phyloP scores from a whole-genome alignment of 2,888 invertebrate genomes.

The Clivina fossor region DNA sequence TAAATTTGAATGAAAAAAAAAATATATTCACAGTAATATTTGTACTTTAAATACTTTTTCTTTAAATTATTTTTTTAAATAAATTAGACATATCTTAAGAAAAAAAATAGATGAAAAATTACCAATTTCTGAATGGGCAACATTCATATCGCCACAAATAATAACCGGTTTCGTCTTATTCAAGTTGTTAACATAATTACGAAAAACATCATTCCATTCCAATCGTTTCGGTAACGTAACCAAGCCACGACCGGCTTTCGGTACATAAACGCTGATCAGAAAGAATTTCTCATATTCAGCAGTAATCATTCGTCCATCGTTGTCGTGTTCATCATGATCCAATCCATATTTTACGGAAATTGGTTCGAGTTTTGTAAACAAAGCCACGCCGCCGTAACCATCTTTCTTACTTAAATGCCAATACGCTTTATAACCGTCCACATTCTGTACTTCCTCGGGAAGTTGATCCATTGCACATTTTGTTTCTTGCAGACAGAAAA shows the following conservation, averaged over 20 bases:
- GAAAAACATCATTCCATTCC: slow-evolving; percentile 87
- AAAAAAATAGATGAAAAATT: too few species aligned
- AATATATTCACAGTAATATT: too few species aligned
- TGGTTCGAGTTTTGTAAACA: slow-evolving; percentile 83
- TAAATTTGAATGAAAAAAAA: too few species aligned
- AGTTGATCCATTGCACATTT: slow-evolving; percentile 83
- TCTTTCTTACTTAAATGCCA: slow-evolving; percentile 72
- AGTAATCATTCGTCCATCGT: slow-evolving; percentile 83
- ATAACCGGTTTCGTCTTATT: slow-evolving; percentile 92
- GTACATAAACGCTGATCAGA: slow-evolving; percentile 89
- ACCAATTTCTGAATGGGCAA: slow-evolving; percentile 94
- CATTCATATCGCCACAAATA: slow-evolving; percentile 96
- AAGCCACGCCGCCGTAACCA: slow-evolving; percentile 92
- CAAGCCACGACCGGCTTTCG: slow-evolving; percentile 89
- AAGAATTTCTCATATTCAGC: slow-evolving; percentile 92
- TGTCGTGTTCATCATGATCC: slow-evolving; percentile 69
- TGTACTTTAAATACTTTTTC: too few species aligned
- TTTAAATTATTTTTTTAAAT: too few species aligned
- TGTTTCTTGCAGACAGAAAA: slow-evolving; percentile 78
- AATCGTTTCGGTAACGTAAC: slow-evolving; percentile 84
- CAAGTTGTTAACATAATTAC: slow-evolving; percentile 73
- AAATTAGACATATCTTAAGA: too few species aligned
- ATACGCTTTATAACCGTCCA: slow-evolving; percentile 80
- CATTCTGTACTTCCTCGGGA: slow-evolving; percentile 71
- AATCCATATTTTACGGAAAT: slow-evolving; percentile 81